phyloP scores from a whole-genome alignment of 1,140 invertebrate species.

The Drosophila mauritiana region DNA sequence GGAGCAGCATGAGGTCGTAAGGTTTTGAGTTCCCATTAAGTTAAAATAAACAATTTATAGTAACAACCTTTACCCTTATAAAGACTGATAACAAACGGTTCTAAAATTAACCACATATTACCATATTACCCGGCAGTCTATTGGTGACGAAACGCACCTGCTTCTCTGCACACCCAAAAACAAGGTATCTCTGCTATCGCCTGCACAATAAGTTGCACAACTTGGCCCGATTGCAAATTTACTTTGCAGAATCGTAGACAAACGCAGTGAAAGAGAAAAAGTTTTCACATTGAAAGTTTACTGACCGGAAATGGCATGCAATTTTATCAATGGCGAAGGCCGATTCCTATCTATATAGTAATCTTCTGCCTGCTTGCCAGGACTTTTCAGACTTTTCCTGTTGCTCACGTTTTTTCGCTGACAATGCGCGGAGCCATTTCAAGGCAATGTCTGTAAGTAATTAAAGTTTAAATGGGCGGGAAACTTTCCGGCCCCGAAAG shows the following conservation, averaged over 20 bases:
- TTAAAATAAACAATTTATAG: no score
- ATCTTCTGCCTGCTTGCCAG: not conserved
- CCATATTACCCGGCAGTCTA: no score
- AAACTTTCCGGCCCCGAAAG: conserved; percentile 52
- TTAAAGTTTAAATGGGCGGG: conserved; percentile 67
- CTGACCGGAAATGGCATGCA: conserved; percentile 79
- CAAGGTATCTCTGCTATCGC: conserved; percentile 1
- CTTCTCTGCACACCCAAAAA: not conserved
- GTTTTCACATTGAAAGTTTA: conserved; percentile 71
- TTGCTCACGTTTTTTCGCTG: conserved; percentile 18
- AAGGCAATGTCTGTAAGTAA: conserved; percentile 55
- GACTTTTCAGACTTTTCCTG: conserved; percentile 2
- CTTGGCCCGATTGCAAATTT: conserved; percentile 51
- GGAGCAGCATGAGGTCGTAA: not conserved
- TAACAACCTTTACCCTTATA: no score
- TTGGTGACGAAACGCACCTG: conserved; percentile 10
- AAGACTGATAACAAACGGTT: no score
- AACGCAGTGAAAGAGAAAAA: conserved; percentile 23
- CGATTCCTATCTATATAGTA: conserved; percentile 8
- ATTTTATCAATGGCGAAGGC: conserved; percentile 66
- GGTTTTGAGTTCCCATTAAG: not conserved
- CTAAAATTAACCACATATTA: not conserved
- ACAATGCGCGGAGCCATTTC: conserved; percentile 44
- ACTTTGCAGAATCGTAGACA: conserved; percentile 19
- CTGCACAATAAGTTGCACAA: conserved; percentile 57